Base-by-base conservation (phyloP, 2,113 vertebrate genomes). In the Gobio gobio region DNA sequence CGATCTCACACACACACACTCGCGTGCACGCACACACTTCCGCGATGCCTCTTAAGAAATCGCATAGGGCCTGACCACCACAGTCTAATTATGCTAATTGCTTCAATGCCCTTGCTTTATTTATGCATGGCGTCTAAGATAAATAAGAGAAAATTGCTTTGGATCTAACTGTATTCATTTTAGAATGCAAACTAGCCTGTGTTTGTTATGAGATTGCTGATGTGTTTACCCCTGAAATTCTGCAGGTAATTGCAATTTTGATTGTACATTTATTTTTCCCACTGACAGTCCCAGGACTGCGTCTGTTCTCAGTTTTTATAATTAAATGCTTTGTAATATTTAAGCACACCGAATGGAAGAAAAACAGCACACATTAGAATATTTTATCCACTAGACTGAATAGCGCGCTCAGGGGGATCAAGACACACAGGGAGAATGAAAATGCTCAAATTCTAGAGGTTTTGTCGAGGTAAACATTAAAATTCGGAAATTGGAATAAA, bases 71-170 rank as follows among this genome's bases (percentile, higher is more conserved):
- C 97, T 97, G 97, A 97, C 97, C 96, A 97, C 94, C 96, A 96
- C 96, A 96, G 95, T 97, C 96, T 99, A 98, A 99, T 99, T 99
- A 99, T 99, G 97, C 97, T 98, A 99, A 99, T 98, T 99, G 97
- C 95, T 96, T 96, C 96, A 97, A 98, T 98, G 97, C 96, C 97
- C 97, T 98, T 98, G 97, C 97, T 98, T 97, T 97, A 98, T 99
- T 99, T 98, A 98, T 97, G 96, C 96, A 95, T 95, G 96, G 96
- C 96, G 96, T 96, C 96, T 97, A 97, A 98, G 97, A 98, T 98
- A 98, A 99, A 99, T 98, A 99, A 98, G 97, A 97, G 97, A 95
- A 99, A 99, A 99, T 99, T 99, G 97, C 97, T 98, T 98, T 98
- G 97, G 97, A 97, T 98, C 97, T 97, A 96, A 99, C 97, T 98